These are phyloP conservation scores for Agapornis roseicollis DNA, from an alignment of 2,113 vertebrate species.

Conservation along the genomic window DNA sequence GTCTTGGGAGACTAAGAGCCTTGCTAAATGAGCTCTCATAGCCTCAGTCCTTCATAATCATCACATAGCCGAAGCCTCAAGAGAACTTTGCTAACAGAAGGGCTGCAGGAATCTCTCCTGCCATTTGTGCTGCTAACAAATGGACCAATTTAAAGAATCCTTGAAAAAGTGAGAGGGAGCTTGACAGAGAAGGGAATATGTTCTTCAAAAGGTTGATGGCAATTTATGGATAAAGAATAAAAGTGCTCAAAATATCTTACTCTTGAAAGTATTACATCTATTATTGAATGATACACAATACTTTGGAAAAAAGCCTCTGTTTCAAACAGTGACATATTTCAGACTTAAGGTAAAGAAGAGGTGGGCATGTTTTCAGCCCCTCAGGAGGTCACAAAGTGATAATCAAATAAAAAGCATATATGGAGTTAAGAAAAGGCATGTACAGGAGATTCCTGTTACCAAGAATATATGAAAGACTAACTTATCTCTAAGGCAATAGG, in stretches of 20 bases:
- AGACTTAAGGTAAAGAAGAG: neutral
- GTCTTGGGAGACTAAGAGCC: neutral
- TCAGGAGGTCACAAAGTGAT: neutral
- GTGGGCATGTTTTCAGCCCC: neutral
- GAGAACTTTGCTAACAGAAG: neutral
- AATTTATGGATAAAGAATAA: neutral
- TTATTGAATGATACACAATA: neutral
- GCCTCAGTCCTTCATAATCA: neutral
- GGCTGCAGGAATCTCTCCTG: neutral
- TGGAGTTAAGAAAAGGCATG: neutral
- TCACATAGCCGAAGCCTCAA: neutral
- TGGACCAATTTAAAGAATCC: neutral
- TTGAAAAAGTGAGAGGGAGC: neutral
- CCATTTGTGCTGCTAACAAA: neutral
- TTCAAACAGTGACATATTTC: neutral
- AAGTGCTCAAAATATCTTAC: neutral
- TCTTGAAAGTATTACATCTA: neutral
- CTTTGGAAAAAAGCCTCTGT: neutral
- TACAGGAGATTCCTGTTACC: neutral
- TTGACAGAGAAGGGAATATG: neutral
- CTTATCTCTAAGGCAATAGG: neutral
- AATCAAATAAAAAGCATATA: neutral
- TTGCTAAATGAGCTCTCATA: neutral
- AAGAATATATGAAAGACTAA: neutral
- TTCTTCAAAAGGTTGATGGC: neutral